Conservation (phyloP, 2,113 vertebrate genomes). For the Arizona elegans region DNA sequence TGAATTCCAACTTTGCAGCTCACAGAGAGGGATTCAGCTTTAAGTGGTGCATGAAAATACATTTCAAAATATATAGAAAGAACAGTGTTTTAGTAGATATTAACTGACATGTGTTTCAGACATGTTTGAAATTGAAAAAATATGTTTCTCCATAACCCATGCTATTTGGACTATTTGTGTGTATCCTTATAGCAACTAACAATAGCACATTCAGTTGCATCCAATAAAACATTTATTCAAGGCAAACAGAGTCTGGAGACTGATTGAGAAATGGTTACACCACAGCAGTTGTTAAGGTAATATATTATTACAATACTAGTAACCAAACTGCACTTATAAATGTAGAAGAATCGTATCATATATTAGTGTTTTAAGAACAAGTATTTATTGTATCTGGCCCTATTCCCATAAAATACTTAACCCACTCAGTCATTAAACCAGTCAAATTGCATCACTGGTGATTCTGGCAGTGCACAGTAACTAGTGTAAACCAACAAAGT, state of each 20-base stretch:
- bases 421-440: not conserved
- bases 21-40: not conserved
- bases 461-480: not conserved
- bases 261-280: not conserved
- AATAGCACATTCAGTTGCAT: not conserved
- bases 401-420: constrained; percentile 33
- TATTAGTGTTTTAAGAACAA: not conserved
- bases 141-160: not conserved
- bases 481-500: not conserved
- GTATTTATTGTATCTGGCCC: constrained; percentile 34
- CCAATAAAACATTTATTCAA: not conserved
- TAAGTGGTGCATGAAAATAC: not conserved
- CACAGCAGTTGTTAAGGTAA: not conserved
- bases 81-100: not conserved
- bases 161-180: not conserved
- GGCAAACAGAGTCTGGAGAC: not conserved
- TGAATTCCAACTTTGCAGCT: not conserved
- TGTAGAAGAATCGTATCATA: not conserved
- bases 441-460: not conserved
- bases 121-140: not conserved
- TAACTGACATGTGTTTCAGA: not conserved
- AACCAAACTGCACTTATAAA: not conserved
- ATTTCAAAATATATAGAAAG: not conserved
- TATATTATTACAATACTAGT: not conserved
- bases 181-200: not conserved